Percentiles rank a stretch among this genome's conserved stretches.
Evolutionary conservation across 2,113 vertebrate genomes (phyloP).

Genomic region (Scalopus aquaticus): DNA sequence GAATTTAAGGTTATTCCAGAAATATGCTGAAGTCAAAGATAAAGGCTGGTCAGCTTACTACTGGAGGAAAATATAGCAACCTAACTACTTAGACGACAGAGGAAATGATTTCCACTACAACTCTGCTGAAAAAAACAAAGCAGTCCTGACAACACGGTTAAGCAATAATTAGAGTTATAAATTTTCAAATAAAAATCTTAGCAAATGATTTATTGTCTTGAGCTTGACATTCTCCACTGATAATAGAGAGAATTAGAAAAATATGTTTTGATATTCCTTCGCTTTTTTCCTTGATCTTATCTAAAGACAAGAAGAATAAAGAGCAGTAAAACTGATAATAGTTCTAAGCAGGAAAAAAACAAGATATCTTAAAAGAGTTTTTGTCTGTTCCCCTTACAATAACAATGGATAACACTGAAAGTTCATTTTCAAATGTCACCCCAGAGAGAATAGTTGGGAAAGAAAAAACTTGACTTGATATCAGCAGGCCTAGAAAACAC

Average conservation of each 20-base stretch:
- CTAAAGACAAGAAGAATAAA: constrained; percentile 56
- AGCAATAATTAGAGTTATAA: not conserved
- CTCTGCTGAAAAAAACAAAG: not conserved
- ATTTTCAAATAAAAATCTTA: constrained; percentile 45
- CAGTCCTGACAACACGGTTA: not conserved
- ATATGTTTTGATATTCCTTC: not conserved
- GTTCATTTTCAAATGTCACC: constrained; percentile 59
- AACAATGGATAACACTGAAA: constrained; percentile 12
- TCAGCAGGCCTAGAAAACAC: constrained; percentile 38
- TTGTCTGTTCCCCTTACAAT: constrained; percentile 29
- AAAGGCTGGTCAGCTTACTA: not conserved
- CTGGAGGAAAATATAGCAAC: not conserved
- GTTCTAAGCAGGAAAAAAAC: constrained; percentile 21
- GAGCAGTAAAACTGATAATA: constrained; percentile 44
- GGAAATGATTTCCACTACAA: constrained; percentile 36
- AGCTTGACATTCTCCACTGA: not conserved
- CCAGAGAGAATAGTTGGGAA: constrained; percentile 18
- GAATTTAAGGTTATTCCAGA: not conserved
- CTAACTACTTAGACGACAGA: not conserved
- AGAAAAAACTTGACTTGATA: constrained; percentile 42
- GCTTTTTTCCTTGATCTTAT: constrained; percentile 20
- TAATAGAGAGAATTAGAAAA: constrained; percentile 38
- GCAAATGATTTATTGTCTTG: constrained; percentile 42
- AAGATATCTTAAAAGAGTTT: constrained; percentile 35
- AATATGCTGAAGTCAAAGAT: not conserved